Evolutionary conservation across 2,113 vertebrate species (phyloP), one percentile per base, ranked within the genome.

Genomic region (human (Homo sapiens)): DNA sequence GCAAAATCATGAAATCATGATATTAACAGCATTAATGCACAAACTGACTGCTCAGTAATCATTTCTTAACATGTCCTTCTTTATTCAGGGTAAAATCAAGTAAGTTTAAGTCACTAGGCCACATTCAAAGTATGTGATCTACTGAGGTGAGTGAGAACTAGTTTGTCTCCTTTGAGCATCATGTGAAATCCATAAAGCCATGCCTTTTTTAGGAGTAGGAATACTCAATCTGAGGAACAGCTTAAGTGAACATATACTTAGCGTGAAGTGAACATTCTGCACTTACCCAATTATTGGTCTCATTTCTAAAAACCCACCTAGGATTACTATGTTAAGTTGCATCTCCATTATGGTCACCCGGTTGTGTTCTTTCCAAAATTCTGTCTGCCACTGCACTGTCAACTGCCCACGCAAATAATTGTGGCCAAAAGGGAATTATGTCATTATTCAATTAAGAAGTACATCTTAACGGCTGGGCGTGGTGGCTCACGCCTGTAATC

Each of bases 1-100:
- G 52, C 30, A 93, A 87, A 97, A n/a, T 79, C 50, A 87, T 43
- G 38, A 64, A 97, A n/a, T 79, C 50, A 87, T 43, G 43, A 64
- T n/a, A 50, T 22, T 59, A 70, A 57, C 8, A 35, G 3, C 22
- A 75, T 89, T 91, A 79, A 57, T 23, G 25, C 23, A 52, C 22
- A 66, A 27, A 3, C 35, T 32, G 35, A 83, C n/a, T 59, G 8
- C 1, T 43, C 40, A 78, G 1, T 13, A 32, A 25, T 86, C 48
- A 61, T 57, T 40, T 9, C 13, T 50, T 38, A 18, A 30, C n/a
- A 23, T 27, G 2, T n/a, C 43, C 40, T 66, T 68, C 55, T 50
- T 43, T 59, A 38, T 70, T 72, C 23, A 57, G 10, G 5, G 40
- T 35, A 66, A 93, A 79, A 85, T 59, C 43, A 93, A 89, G 75